Evolutionary conservation across 2,888 invertebrate genomes (phyloP), one percentile per base, ranked within the genome.

Genomic region (Zelleria hepariella): DNA sequence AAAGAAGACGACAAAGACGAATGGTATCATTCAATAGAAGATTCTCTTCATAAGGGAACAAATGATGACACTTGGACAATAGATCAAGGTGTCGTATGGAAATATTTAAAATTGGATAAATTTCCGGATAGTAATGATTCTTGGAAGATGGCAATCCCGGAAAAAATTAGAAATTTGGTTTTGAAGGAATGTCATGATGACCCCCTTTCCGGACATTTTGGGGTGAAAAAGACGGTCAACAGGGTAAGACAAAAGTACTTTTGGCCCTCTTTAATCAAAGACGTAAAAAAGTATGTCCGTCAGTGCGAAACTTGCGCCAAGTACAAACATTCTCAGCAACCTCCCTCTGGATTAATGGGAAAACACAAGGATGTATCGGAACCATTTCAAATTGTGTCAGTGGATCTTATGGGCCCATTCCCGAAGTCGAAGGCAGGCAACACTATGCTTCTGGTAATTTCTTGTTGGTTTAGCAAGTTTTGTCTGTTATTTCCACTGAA

Each of bases 281-380:
- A 62, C 8, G 60, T 61, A 0, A 62, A 61, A 42, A 6, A 54
- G 0, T 58, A 62, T 20, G 59, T 64, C 0, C 10, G 53, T 4
- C 53, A 59, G 20, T 64, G 64, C 25, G 62, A 64, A 20, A 56
- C 53, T 0, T 64, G 64, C 18, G 60, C 60, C 0, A 58, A 25
- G 24, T 47, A 62, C 57, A 64, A 64, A 56, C 0, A n/a, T 1
- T 55, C 60, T 1, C 61, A 62, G n/a, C 1, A 52, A 8, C 42
- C 23, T 6, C 59, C 61, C 1, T 8, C 8, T 1, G 64, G 62
- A 0, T 4, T 59, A 1, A 62, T 64, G 64, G 62, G 62, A 0
- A 42, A 24, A 4, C 62, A 62, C 8, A 55, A 48, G 51, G 58
- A 62, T 0, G 62, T 62, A 0, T n/a, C 59, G 0, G 58, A 42